These are phyloP conservation scores for Troilus luridus DNA, from an alignment of 2,888 invertebrate species.

Conservation along the genomic window DNA sequence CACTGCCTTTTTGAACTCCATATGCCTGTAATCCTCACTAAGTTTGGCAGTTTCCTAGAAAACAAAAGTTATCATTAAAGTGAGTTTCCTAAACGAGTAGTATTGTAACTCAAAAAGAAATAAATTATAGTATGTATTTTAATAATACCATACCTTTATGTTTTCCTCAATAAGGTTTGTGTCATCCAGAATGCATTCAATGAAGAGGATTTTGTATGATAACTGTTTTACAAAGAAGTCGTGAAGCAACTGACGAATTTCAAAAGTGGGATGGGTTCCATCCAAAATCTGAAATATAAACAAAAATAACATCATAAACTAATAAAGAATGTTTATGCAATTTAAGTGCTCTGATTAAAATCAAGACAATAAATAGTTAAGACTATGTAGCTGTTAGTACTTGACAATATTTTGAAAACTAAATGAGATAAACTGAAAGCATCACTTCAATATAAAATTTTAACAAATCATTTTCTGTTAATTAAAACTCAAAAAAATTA, in stretches of 20 bases:
- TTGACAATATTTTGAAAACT: neutral
- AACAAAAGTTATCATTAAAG: conserved; percentile 1
- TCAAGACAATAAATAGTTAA: no score
- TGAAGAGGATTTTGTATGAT: conserved; percentile 89
- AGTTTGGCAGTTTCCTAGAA: conserved; percentile 82
- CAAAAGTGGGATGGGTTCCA: conserved; percentile 90
- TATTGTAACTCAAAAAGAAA: neutral
- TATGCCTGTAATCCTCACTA: conserved; percentile 87
- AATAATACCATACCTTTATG: conserved; percentile 72
- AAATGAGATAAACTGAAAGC: neutral
- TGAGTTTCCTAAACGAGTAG: neutral
- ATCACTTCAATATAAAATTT: neutral
- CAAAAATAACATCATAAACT: neutral
- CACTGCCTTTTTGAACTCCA: conserved; percentile 83
- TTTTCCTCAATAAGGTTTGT: conserved; percentile 79
- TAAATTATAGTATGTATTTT: neutral
- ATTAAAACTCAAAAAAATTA: neutral
- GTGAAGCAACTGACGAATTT: conserved; percentile 83
- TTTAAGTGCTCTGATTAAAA: no score
- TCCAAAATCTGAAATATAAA: conserved; percentile 83
- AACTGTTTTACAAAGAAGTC: conserved; percentile 80
- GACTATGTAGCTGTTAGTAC: no score
- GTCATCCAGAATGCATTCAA: conserved; percentile 93
- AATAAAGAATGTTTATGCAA: neutral
- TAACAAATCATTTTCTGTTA: neutral